Base-by-base conservation (phyloP, 2,888 invertebrate species). In the Automeris io region DNA sequence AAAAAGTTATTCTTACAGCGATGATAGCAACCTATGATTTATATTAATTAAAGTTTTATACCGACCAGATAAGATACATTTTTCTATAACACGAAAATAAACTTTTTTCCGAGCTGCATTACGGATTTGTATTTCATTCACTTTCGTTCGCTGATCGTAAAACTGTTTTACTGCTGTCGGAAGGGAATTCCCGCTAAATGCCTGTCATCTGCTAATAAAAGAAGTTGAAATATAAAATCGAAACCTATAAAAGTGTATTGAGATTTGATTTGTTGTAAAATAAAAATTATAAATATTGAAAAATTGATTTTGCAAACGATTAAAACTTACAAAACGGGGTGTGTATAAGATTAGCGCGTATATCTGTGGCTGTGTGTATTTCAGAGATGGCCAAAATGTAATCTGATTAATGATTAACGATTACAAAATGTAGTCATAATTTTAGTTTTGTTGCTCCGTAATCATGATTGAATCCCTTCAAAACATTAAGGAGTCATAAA, bases 151-250 rank as follows among this genome's bases (percentile, higher is more conserved):
- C 16, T 39, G 46, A 47, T 37, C 47, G 52, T 60, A 61, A 61
- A 60, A 41, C 40, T 37, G 45, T 50, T 60, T 61, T 64, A 64
- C 48, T 48, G 47, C 46, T 11, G 29, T n/a, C 5, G 23, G 23
- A 23, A 16, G 37, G 37, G 32, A 32, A 37, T 23, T 39, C n/a
- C 49, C 49, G 40, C 61, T 59, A 54, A 63, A 63, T 51, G 51
- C 46, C 49, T 54, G 55, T 51, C 53, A 51, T 52, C 57, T 52
- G 54, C 46, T 49, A 54, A 58, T 62, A 65, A 66, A 62, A 42
- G 33, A 34, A 40, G 46, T 51, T 40, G 43, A 51, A 43, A 48
- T 51, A 54, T 53, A 59, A 57, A 54, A 55, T 57, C 56, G 53
- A 47, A n/a, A n/a, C n/a, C n/a, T 32, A 41, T 47, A 43, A 44